Base-by-base conservation (phyloP, 37 sponge, comb jelly and placozoan genomes). In the Theonella swinhoei region DNA sequence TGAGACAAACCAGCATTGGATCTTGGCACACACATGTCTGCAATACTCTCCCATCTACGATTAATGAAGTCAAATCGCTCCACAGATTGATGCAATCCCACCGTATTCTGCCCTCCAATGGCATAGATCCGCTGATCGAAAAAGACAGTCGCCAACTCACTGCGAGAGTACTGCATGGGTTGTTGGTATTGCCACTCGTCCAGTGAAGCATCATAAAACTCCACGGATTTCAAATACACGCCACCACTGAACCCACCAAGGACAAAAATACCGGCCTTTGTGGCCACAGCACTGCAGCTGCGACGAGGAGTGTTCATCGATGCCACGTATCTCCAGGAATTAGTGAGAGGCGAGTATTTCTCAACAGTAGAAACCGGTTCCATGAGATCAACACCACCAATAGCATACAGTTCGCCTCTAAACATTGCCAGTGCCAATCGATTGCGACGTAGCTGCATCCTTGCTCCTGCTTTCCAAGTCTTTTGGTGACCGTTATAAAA, bases 171-270 rank as follows among this genome's bases (percentile, higher is more conserved):
- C 25, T 80, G n/a, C 94, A 94, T 94, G 24, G 90, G 81, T 0
- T 78, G 80, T 40, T 86, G 88, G 41, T 88, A 76, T 0, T 63
- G 32, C 95, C 95, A 94, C 66, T 76, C 83, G 47, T 94, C 85
- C 0, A 68, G 33, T 0, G 70, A 73, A 3, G 91, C 85, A 29
- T 88, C 42, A 32, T 90, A 96, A 34, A 90, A 17, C 66, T 96
- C 96, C 42, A 93, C 80, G 3, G 88, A 86, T 5, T 81, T 64
- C 32, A 94, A 88, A 43, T 70, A 89, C 14, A 88, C 85, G 19
- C 76, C 70, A 0, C 95, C 95, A 76, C 82, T 87, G 66, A 70
- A 91, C 30, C 95, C 95, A n/a, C 95, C 95, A 22, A 91, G 62
- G 3, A 85, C 89, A 77, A 73, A 88, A n/a, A 94, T 72, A 28